Percentiles rank a stretch among this genome's conserved stretches.
Evolutionary conservation across 2,888 invertebrate species (phyloP).

Genomic region (Colostygia pectinataria): DNA sequence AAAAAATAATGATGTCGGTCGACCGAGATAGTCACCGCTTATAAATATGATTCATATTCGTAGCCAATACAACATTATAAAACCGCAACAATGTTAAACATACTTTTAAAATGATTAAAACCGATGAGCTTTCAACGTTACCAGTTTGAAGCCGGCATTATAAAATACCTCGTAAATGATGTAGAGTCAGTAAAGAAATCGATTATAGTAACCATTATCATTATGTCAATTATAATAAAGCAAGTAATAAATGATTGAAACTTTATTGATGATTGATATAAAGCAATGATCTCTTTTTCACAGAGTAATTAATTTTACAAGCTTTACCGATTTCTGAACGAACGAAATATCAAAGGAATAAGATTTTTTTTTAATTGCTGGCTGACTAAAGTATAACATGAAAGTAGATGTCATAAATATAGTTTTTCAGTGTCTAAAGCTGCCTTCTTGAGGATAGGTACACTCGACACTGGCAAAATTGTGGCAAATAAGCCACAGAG

Average conservation of each 20-base stretch:
- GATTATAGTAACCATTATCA: conserved; percentile 31
- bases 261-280: neutral
- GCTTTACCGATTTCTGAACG: too few species aligned
- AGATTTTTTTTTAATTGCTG: too few species aligned
- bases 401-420: too few species aligned
- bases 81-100: conserved; percentile 40
- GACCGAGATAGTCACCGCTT: conserved; percentile 6
- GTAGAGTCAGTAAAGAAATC: conserved; percentile 1
- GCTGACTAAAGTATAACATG: too few species aligned
- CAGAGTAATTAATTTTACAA: too few species aligned
- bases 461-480: too few species aligned
- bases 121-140: conserved; percentile 47
- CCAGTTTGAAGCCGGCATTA: conserved; percentile 52
- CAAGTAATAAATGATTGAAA: conserved; percentile 25
- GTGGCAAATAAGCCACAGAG: too few species aligned
- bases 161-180: conserved; percentile 68
- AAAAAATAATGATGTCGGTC: conserved; percentile 8
- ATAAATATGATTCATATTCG: conserved; percentile 29
- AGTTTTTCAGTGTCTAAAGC: too few species aligned
- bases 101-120: conserved; percentile 57
- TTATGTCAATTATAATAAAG: conserved; percentile 38
- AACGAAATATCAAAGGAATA: too few species aligned
- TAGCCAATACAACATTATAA: conserved; percentile 26
- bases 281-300: neutral
- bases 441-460: too few species aligned